Evolutionary conservation across 2,797 vertebrate species (phyloP).

Genomic region (Chlorospingus flavigularis): DNA sequence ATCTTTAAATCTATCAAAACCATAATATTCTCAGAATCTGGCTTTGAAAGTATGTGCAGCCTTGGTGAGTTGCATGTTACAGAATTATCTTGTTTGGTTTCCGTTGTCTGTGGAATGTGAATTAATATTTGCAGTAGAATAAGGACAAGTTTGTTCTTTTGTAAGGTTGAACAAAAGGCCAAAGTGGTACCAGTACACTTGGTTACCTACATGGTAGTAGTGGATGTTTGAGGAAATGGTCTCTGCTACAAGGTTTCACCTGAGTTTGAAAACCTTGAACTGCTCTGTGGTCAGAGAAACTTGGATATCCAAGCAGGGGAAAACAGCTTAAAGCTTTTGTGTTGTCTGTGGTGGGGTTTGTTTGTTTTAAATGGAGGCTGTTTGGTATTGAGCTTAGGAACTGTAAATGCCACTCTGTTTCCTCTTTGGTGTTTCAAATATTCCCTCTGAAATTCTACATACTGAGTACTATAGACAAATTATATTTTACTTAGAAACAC

Average conservation of each 20-base stretch:
- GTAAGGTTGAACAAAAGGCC: neutral
- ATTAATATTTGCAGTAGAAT: neutral
- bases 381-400: neutral
- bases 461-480: neutral
- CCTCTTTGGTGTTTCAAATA: neutral
- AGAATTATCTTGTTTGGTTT: neutral
- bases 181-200: neutral
- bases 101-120: neutral
- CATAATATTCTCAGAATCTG: neutral
- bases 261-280: neutral
- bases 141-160: neutral
- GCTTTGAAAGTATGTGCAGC: neutral
- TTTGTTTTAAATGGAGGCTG: neutral
- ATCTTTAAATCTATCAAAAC: neutral
- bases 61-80: neutral
- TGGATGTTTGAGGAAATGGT: neutral
- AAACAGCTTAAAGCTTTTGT: conserved; percentile 1
- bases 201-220: neutral
- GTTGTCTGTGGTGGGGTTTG: neutral
- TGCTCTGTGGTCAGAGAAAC: neutral
- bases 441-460: neutral
- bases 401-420: neutral
- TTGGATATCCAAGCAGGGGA: neutral
- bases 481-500: neutral
- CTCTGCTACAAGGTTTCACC: neutral